Percentiles rank a stretch among this genome's conserved stretches.
Conservation (phyloP, 2,113 vertebrate genomes). For the Ailuropoda melanoleuca region DNA sequence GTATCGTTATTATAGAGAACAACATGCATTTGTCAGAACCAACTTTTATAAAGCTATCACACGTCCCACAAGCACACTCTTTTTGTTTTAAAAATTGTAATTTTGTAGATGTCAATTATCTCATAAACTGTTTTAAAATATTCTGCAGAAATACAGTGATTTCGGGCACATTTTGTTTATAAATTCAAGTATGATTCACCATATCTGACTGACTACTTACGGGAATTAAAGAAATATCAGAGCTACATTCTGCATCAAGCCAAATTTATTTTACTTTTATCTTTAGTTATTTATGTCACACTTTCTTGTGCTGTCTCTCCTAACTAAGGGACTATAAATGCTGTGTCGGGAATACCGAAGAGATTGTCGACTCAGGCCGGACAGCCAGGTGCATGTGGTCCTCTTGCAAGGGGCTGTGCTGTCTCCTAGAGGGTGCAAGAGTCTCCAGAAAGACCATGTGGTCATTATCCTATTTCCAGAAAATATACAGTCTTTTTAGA, state of each 20-base stretch:
- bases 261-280: constrained; percentile 51
- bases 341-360: not conserved
- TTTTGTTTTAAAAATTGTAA: constrained; percentile 56
- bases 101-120: constrained; percentile 70
- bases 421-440: not conserved
- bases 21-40: constrained; percentile 76
- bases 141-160: constrained; percentile 62
- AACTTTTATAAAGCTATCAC: constrained; percentile 68
- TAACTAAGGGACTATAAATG: not conserved
- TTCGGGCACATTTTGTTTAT: constrained; percentile 70
- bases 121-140: constrained; percentile 69
- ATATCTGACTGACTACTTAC: constrained; percentile 60
- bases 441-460: not conserved
- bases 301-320: not conserved
- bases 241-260: constrained; percentile 7
- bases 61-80: constrained; percentile 7
- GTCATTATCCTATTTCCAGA: not conserved
- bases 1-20: constrained; percentile 73
- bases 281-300: constrained; percentile 24
- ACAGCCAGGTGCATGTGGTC: not conserved
- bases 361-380: not conserved
- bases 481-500: not conserved
- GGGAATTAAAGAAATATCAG: constrained; percentile 66
- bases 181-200: constrained; percentile 67
- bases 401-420: not conserved